Percentiles rank a stretch among this genome's conserved stretches.
Evolutionary conservation across 2,797 vertebrate genomes (phyloP).

Genomic region (Parotocinclus haroldoi): DNA sequence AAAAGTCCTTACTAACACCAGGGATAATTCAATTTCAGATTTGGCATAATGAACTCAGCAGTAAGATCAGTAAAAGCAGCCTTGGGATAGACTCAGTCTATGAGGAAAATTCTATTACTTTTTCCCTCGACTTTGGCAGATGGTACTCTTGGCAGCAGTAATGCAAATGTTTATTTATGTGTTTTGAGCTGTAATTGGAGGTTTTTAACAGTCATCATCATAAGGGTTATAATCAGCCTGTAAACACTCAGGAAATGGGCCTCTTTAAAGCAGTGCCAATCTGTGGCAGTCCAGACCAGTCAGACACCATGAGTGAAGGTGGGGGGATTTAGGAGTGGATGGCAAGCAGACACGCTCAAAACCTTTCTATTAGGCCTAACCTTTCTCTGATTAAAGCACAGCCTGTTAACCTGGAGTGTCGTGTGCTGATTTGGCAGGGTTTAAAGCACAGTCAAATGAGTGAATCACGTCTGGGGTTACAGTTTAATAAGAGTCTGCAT

Average conservation of each 20-base stretch:
- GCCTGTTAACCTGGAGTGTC: conserved; percentile 64
- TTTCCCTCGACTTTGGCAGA: conserved; percentile 77
- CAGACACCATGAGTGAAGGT: conserved; percentile 34
- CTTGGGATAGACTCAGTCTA: conserved; percentile 76
- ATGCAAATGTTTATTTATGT: conserved; percentile 89
- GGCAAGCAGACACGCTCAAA: conserved; percentile 40
- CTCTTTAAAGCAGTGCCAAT: conserved; percentile 60
- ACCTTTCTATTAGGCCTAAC: conserved; percentile 67
- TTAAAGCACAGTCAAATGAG: conserved; percentile 67
- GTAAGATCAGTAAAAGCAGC: conserved; percentile 81
- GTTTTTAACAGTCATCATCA: conserved; percentile 81
- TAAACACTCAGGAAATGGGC: conserved; percentile 72
- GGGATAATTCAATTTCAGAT: conserved; percentile 75
- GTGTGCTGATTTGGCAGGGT: conserved; percentile 68
- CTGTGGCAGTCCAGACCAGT: conserved; percentile 49
- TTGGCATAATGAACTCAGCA: conserved; percentile 76
- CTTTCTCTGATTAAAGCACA: conserved; percentile 62
- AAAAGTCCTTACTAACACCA: conserved; percentile 45
- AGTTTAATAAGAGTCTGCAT: conserved; percentile 78
- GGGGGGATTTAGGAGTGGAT: background rate
- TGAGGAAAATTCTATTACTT: conserved; percentile 75
- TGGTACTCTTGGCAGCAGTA: conserved; percentile 88
- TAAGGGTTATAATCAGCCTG: conserved; percentile 81
- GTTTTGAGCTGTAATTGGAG: conserved; percentile 84
- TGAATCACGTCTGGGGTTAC: conserved; percentile 68